phyloP scores from a whole-genome alignment of 53 echinoderm and acorn worm genomes.

The Holothuria scabra region DNA sequence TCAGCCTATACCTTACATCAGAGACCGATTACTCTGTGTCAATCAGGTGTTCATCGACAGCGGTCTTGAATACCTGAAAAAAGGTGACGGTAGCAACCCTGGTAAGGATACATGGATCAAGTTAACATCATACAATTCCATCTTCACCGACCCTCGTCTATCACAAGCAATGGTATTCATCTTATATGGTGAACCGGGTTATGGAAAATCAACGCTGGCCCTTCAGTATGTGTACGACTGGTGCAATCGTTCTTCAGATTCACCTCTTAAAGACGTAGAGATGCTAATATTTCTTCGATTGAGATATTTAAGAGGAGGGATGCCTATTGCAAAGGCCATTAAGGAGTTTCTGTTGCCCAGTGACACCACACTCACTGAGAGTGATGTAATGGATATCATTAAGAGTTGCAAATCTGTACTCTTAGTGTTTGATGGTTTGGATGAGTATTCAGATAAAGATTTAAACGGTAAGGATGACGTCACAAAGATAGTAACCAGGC shows the following conservation, averaged over 20 bases:
- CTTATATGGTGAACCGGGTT: conserved; percentile 2
- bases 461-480: not conserved
- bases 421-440: not conserved
- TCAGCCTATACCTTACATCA: too few species aligned
- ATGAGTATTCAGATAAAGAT: not conserved
- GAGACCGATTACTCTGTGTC: too few species aligned
- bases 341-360: not conserved
- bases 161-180: too few species aligned
- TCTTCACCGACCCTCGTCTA: too few species aligned
- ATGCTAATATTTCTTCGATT: conserved; percentile 4
- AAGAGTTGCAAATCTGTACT: not conserved
- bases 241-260: not conserved
- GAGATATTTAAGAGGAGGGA: not conserved
- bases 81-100: too few species aligned
- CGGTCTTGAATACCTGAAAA: too few species aligned
- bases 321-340: not conserved
- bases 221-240: conserved; percentile 1
- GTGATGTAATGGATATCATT: conserved; percentile 5
- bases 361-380: not conserved
- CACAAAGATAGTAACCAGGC: not conserved
- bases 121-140: too few species aligned
- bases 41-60: too few species aligned
- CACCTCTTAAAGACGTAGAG: conserved; percentile 1
- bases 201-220: not conserved
- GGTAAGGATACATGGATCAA: too few species aligned